phyloP scores from a whole-genome alignment of 2,888 invertebrate species.

The Hoplodrina blanda region DNA sequence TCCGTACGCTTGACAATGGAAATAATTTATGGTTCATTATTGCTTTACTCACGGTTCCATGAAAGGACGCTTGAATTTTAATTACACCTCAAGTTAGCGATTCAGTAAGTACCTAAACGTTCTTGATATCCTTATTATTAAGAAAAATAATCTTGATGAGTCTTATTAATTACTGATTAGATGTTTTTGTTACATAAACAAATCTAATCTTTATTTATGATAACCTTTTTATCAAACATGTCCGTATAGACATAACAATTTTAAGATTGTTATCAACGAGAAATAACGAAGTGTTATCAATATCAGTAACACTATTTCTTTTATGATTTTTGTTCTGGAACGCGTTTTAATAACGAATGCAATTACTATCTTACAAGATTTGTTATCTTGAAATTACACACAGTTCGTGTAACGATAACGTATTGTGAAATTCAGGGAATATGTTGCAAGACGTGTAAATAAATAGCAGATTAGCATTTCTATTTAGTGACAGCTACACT shows the following conservation, averaged over 20 bases:
- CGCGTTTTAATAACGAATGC: slow-evolving; percentile 45
- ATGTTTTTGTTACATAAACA: slow-evolving; percentile 34
- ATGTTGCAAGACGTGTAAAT: slow-evolving; percentile 46
- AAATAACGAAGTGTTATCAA: slow-evolving; percentile 35
- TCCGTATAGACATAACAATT: slow-evolving; percentile 37
- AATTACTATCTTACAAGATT: slow-evolving; percentile 32
- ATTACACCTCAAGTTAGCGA: slow-evolving; percentile 12
- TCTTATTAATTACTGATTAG: slow-evolving; percentile 14
- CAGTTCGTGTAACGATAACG: slow-evolving; percentile 30
- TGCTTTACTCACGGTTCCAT: slow-evolving; percentile 37
- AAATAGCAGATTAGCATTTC: slow-evolving; percentile 56
- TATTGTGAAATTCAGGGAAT: slow-evolving; percentile 31
- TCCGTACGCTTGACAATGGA: slow-evolving; percentile 50
- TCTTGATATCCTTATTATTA: slow-evolving; percentile 3
- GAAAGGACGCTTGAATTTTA: slow-evolving; percentile 44
- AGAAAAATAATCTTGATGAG: slow-evolving; percentile 18
- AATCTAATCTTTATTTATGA: slow-evolving; percentile 26
- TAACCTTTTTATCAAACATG: slow-evolving; percentile 37
- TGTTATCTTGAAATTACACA: slow-evolving; percentile 45
- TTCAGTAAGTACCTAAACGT: not conserved
- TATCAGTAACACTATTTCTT: slow-evolving; percentile 38
- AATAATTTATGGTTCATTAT: slow-evolving; percentile 47
- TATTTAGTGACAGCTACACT: slow-evolving; percentile 34
- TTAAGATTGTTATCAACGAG: slow-evolving; percentile 39
- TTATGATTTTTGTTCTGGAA: slow-evolving; percentile 49